Evolutionary conservation across 2,113 vertebrate species (phyloP).

Genomic region (Catharus minimus): DNA sequence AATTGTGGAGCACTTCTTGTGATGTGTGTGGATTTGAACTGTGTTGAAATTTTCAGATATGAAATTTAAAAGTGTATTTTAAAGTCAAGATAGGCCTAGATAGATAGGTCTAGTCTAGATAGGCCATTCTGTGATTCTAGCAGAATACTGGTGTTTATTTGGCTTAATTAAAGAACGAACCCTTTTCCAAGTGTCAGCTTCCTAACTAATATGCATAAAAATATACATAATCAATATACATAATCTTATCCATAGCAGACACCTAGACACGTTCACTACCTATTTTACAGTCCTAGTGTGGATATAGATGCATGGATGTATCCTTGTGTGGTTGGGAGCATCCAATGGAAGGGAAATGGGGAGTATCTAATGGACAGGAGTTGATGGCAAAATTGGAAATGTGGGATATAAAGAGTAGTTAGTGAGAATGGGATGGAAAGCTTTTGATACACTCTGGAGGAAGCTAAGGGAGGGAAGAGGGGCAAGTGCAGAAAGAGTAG

Average conservation of each 20-base stretch:
- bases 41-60: background rate
- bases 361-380: background rate
- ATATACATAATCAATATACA: background rate
- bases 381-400: background rate
- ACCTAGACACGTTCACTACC: fast-evolving
- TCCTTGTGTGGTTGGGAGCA: background rate
- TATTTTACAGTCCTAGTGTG: background rate
- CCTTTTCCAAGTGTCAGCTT: background rate
- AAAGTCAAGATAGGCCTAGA: background rate
- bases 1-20: background rate
- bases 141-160: background rate
- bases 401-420: background rate
- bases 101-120: background rate
- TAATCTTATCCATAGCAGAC: background rate
- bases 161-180: background rate
- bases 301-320: background rate
- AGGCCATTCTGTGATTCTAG: background rate
- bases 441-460: background rate
- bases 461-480: background rate
- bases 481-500: background rate
- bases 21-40: background rate
- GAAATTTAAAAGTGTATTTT: background rate
- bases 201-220: background rate
- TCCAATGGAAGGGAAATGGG: background rate
- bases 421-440: background rate